A percentile compares a stretch with the other conserved stretches of the same genome.
Evolutionary conservation across 1,140 invertebrate species (phyloP).

Genomic region (Mercenaria mercenaria): DNA sequence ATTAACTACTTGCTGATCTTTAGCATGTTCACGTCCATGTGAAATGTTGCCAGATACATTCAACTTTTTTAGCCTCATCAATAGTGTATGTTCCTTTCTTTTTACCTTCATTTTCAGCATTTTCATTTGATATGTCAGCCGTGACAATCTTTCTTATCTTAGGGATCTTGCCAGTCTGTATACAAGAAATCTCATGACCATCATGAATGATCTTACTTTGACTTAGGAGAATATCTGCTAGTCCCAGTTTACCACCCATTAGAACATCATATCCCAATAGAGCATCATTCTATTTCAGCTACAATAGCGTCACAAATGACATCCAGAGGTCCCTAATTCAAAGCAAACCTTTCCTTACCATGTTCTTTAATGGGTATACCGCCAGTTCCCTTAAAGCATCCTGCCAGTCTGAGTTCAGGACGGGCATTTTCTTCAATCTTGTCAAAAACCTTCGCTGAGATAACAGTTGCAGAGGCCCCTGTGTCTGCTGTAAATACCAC

Average conservation of each 20-base stretch:
- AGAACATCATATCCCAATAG: conserved; percentile 19
- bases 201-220: neutral
- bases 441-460: conserved; percentile 17
- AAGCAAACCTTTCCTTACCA: neutral
- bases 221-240: neutral
- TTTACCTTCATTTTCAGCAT: no score
- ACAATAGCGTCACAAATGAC: neutral
- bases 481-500: conserved; percentile 49
- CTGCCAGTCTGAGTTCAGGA: neutral
- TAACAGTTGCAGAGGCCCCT: conserved; percentile 32
- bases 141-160: no score
- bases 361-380: neutral
- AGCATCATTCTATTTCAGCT: conserved; percentile 46
- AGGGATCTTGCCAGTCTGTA: no score
- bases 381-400: neutral
- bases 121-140: no score
- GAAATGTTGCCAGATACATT: no score
- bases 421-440: neutral
- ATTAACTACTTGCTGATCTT: no score
- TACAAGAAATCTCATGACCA: neutral
- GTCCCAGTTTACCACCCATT: neutral
- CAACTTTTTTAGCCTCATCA: no score
- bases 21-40: no score
- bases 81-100: no score
- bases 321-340: neutral